Base-by-base conservation (phyloP, 64 coral and sea anemone species). In the Montipora cactus region DNA sequence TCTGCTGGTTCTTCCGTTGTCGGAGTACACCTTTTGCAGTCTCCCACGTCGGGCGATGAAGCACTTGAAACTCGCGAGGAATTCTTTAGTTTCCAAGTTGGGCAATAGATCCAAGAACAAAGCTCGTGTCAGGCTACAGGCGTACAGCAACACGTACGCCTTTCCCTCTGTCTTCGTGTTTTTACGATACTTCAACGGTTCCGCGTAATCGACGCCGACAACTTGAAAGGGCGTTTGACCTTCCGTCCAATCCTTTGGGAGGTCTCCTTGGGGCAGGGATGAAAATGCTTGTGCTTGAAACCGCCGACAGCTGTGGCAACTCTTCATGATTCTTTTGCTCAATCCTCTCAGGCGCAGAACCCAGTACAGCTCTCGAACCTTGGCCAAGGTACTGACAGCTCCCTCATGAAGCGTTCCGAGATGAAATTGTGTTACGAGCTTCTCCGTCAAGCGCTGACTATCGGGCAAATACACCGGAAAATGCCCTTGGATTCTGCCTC, bases 381-480 rank as follows among this genome's bases (percentile, higher is more conserved):
- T 74, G 8, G 70, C 70, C 70, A 74, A 4, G 70, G 70, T 74
- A 74, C 70, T 74, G 70, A 74, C 75, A 11, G 48, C 75, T 77
- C 75, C 67, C 75, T 45, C 75, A 11, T 47, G 75, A 45, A 77
- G 75, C 44, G 75, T 77, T 47, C 75, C 75, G 44, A 77, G 75
- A 47, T 77, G 37, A 47, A 47, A 45, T 77, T 77, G 75, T 47
- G 75, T 77, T 47, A 77, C 28, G 44, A 77, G 75, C 75, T 77
- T 77, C 75, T 77, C 75, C 48, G 75, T 77, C 44, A 67, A 74
- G 19, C n/a, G 16, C 70, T 74, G 70, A 19, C 70, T 74, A 74
- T 74, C 70, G 23, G 70, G 70, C n/a, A 74, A 74, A 74, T 74
- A 74, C 70, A 74, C n/a, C 70, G 70, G 70, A 74, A 74, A 74